Evolutionary conservation across 2,113 vertebrate genomes (phyloP).

Genomic region (Forbesichthys agassizii): DNA sequence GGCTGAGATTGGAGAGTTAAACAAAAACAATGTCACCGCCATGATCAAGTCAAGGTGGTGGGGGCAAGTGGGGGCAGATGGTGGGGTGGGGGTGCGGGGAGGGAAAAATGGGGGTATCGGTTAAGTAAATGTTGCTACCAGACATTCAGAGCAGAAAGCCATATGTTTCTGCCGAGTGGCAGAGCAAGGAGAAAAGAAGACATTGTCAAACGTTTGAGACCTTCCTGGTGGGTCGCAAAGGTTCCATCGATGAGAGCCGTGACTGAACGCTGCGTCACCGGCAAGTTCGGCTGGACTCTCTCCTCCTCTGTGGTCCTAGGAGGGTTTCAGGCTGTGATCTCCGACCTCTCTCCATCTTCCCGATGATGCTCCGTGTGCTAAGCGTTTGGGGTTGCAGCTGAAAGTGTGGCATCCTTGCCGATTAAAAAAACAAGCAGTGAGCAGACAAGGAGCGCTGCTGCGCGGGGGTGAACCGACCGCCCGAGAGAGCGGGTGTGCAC

Average conservation of each 20-base stretch:
- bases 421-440: conserved; percentile 42
- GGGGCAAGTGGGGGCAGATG: conserved; percentile 25
- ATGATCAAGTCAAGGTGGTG: conserved; percentile 42
- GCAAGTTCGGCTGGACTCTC: conserved; percentile 42
- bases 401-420: conserved; percentile 48
- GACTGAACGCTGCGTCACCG: conserved; percentile 36
- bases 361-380: conserved; percentile 41
- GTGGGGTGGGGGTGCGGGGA: conserved; percentile 22
- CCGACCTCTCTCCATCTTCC: conserved; percentile 23
- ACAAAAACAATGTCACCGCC: conserved; percentile 16
- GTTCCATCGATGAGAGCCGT: conserved; percentile 53
- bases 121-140: conserved; percentile 71
- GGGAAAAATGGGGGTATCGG: conserved; percentile 61
- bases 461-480: conserved; percentile 57
- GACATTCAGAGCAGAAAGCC: conserved; percentile 79
- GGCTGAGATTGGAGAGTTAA: neutral
- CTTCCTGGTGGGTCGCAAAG: conserved; percentile 52
- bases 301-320: conserved; percentile 38
- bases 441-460: conserved; percentile 50
- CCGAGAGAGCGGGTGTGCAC: conserved; percentile 57
- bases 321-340: conserved; percentile 41
- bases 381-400: conserved; percentile 41
- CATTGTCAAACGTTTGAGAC: conserved; percentile 53
- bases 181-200: conserved; percentile 49
- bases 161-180: conserved; percentile 65